Evolutionary conservation across 2,888 invertebrate species (phyloP), one percentile per base, ranked within the genome.

Genomic region (Bembecia ichneumoniformis): DNA sequence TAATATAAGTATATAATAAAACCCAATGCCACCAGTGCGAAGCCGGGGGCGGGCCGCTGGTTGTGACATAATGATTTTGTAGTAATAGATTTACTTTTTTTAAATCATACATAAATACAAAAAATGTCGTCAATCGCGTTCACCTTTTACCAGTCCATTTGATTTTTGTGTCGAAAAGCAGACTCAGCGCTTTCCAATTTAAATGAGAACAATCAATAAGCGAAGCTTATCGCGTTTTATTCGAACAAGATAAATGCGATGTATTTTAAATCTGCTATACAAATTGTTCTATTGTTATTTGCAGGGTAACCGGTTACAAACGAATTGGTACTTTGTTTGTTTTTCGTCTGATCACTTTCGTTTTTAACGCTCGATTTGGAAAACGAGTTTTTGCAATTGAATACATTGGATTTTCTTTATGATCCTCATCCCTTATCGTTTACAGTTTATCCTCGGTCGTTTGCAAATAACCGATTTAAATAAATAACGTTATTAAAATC

Each of bases 181-280:
- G 74, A 76, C 74, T 67, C 63, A 63, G 59, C 71, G 66, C 71
- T 75, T 77, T 77, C 28, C 74, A 78, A 77, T 80, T 80, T 76
- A 76, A 82, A 80, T 74, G 69, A 75, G 60, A 60, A 77, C 78
- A 77, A 82, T 82, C 81, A 79, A 82, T 81, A 81, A 74, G 67
- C 69, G 62, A 56, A 66, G 77, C 72, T 79, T 80, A 77, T 77
- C 74, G 74, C 75, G 69, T 81, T 78, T 78, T 79, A 68, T 68
- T 66, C 66, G 68, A 70, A 74, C 70, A 73, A 77, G 77, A 79
- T 75, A 68, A 72, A 79, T 74, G 68, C 63, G 64, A 73, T 73
- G 72, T 74, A 73, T 79, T 80, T 80, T 75, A 78, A 82, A 81
- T 79, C 74, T 74, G 72, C 74, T 64, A 67, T 71, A 77, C 74